These are phyloP conservation scores for Cyanoliseus patagonus DNA, from an alignment of 2,113 vertebrate genomes.

Conservation along the genomic window DNA sequence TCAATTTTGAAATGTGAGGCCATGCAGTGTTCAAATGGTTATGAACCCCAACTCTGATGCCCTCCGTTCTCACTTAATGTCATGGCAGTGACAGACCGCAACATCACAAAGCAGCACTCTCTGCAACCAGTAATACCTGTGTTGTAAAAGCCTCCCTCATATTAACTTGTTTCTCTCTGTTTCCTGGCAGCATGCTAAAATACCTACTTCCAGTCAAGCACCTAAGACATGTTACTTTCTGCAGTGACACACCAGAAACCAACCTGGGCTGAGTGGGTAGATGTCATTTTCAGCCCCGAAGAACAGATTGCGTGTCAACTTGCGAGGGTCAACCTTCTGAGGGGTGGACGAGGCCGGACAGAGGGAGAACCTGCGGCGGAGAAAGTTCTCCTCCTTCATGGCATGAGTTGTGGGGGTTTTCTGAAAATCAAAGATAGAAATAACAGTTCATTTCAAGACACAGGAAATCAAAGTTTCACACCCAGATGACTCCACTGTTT, in stretches of 20 bases:
- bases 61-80: not conserved
- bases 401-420: slow-evolving; percentile 81
- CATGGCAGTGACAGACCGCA: not conserved
- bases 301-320: slow-evolving; percentile 86
- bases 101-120: not conserved
- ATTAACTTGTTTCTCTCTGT: not conserved
- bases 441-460: not conserved
- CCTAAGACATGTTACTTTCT: not conserved
- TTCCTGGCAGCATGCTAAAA: not conserved
- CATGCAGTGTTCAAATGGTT: not conserved
- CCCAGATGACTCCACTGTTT: not conserved
- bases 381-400: slow-evolving; percentile 97
- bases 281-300: slow-evolving; percentile 86
- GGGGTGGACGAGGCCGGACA: slow-evolving; percentile 85
- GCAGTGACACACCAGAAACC: not conserved
- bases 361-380: slow-evolving; percentile 90
- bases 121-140: not conserved
- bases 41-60: not conserved
- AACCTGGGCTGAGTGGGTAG: slow-evolving; percentile 85
- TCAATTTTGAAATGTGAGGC: not conserved
- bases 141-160: not conserved
- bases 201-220: not conserved
- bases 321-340: slow-evolving; percentile 86
- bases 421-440: slow-evolving; percentile 61
- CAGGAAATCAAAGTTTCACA: slow-evolving; percentile 15